phyloP scores from a whole-genome alignment of 2,113 vertebrate genomes.

The Pao palembangensis region DNA sequence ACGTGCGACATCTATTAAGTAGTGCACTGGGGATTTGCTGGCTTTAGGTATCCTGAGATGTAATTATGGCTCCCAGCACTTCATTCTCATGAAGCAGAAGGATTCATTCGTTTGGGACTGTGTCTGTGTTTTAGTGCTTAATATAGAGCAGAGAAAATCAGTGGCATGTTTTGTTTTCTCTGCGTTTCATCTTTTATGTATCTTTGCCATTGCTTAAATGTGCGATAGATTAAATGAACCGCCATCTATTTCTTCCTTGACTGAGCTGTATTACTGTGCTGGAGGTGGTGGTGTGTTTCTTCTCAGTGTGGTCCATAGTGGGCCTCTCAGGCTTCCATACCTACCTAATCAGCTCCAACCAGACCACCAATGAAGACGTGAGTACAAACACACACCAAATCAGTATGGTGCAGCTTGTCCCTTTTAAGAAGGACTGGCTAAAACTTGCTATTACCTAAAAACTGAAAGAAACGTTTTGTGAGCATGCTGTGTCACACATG shows the following conservation, averaged over 20 bases:
- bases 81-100: conserved; percentile 5
- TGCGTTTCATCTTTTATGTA: conserved; percentile 1
- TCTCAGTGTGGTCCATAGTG: conserved; percentile 98
- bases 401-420: too few species aligned
- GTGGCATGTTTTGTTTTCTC: neutral
- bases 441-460: neutral
- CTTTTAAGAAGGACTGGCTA: neutral
- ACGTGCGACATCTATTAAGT: neutral
- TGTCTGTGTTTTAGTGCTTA: conserved; percentile 8
- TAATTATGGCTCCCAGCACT: neutral
- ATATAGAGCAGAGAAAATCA: conserved; percentile 34
- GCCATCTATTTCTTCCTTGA: conserved; percentile 77
- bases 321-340: conserved; percentile 98
- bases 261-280: conserved; percentile 80
- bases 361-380: conserved; percentile 98
- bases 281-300: conserved; percentile 97
- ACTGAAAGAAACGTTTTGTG: neutral
- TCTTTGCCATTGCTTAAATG: neutral
- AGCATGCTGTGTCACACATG: too few species aligned
- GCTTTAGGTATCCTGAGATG: conserved; percentile 1
- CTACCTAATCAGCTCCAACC: conserved; percentile 98
- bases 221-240: neutral
- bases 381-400: conserved; percentile 62
- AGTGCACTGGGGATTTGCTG: neutral
- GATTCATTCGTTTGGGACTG: conserved; percentile 9